Evolutionary conservation across 2,888 invertebrate genomes (phyloP), one percentile per base, ranked within the genome.

Genomic region (Pyrrhosoma nymphula): DNA sequence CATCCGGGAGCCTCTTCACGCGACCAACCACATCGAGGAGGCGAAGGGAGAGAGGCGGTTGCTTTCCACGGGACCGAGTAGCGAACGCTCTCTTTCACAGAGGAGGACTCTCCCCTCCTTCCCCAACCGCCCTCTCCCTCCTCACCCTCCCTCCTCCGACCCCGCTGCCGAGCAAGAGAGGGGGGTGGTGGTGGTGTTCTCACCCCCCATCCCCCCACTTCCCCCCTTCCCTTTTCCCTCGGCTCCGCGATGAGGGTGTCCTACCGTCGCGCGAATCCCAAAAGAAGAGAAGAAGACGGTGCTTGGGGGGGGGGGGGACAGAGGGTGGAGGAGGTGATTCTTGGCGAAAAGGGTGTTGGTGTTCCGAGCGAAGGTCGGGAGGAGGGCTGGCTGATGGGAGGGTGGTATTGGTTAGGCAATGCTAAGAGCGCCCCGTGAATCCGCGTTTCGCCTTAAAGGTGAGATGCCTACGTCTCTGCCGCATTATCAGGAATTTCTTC

Each of bases 321-420:
- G 69, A 12, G 2, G 69, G 26, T 12, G 23, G 69, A 4, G 69
- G 30, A 16, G 35, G 18, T 35, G 10, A 16, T 16, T 82, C 35
- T 82, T 82, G 82, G 82, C 18, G 69, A 26, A 69, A n/a, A 69
- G 69, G 26, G 69, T 69, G 82, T 82, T 82, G 82, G 82, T 60
- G 60, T 82, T 30, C 30, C 14, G 35, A 35, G 82, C 30, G 82
- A 35, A 82, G 82, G 82, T 82, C 82, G 82, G n/a, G n/a, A n/a
- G n/a, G n/a, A n/a, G n/a, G 30, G 30, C 14, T 23, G n/a, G 26
- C 26, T 16, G 82, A 82, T 69, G 82, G 82, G 82, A 82, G 35
- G 82, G 82, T 35, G 82, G 30, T 35, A 82, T 82, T 35, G 82
- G 82, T 82, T 35, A 8, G 82, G 82, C 23, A 82, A 82, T 35